Base-by-base conservation (phyloP, 2,113 vertebrate species). In the Ramphastos sulfuratus region DNA sequence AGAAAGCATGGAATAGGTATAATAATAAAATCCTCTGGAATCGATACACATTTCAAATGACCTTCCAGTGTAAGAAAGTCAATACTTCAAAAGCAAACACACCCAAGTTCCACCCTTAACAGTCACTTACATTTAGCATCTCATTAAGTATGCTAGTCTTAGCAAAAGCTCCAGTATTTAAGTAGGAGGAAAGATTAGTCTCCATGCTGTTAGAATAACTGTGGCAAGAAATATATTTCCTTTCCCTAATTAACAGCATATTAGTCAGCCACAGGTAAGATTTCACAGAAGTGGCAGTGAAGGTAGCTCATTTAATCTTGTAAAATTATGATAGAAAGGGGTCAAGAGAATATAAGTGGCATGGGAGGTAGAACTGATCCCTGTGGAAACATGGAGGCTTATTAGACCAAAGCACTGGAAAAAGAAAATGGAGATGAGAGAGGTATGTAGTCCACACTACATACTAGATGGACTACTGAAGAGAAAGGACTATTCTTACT, bases 71-170 rank as follows among this genome's bases (percentile, higher is more conserved):
- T 58, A 74, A 87, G 30, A 83, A 92, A 85, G 54, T 80, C 84
- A 77, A 74, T 75, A 80, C 82, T 83, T 87, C 82, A 92, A 71
- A 89, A 85, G 30, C 63, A 87, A 93, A 71, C n/a, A 77, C 56
- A 69, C 83, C 10, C 18, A 55, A 88, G 15, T 73, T 92, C 28
- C n/a, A 83, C 11, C n/a, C n/a, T 75, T 78, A 55, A 72, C 71
- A 85, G 54, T 83, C 75, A 80, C 64, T 65, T 71, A 74, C 44
- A 60, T 52, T 82, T 58, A 91, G 46, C 33, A 87, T 83, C 52
- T 71, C 16, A 16, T 71, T 92, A 82, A 63, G 39, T 85, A 67
- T 81, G 25, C 65, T 72, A 73, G 37, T 54, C 48, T 71, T 83
- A 83, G 54, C 54, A 60, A 71, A 77, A 48, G 48, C 52, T 12